Evolutionary conservation across 2,797 vertebrate species (phyloP), one percentile per base, ranked within the genome.

Genomic region (Molossus molossus): DNA sequence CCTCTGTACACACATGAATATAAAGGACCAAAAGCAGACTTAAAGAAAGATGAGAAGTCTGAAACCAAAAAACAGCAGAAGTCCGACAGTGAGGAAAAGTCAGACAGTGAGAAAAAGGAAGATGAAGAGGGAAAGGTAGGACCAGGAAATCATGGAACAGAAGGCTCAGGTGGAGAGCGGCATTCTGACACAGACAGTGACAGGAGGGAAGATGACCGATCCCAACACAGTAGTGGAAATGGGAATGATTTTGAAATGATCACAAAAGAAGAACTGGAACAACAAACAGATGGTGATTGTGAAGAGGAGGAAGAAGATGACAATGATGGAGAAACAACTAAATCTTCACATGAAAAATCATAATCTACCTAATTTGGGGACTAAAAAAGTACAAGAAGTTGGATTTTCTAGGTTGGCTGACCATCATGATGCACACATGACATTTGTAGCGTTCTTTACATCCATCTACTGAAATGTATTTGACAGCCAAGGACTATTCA

Each of bases 221-320:
- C 99, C 84, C 99, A 99, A 94, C 99, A 99, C 98, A 99, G 99
- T 99, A 99, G 99, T 95, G 99, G 99, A 94, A 99, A 99, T 85
- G 99, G 99, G 90, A 99, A 99, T 98, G 99, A 99, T 99, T 99
- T 99, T 98, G 99, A 99, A 99, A 99, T 99, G 99, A 99, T 99
- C 98, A 99, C 99, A 97, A 99, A 99, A 97, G 99, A 99, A 97
- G 99, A 99, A 99, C 98, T 99, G 97, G 99, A 99, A 97, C 99
- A 99, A 98, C 99, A 99, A 97, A 99, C 99, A 8, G 99, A 99
- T 79, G 99, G 99, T 58, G 99, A 98, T 9, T 99, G 99, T 83
- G 99, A 99, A 14, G 99, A 99, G 29, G 99, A 99, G 3, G 99
- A 98, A 0, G 98, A 98, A 0, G 99, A 98, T 1, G 99, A 98